phyloP scores from a whole-genome alignment of 2,797 vertebrate species.

The Xenopus petersii region DNA sequence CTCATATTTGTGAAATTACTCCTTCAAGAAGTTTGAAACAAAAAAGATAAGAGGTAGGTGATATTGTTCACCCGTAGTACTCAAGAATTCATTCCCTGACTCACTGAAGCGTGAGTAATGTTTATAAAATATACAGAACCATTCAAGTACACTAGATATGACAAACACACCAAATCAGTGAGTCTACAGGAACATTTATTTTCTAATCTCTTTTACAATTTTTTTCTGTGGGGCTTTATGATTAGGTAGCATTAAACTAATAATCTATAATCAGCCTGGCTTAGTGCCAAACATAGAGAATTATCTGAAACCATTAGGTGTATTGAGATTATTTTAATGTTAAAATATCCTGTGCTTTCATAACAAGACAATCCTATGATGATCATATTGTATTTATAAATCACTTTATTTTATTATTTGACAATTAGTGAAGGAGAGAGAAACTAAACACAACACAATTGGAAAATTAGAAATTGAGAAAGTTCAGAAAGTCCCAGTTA shows the following conservation, averaged over 20 bases:
- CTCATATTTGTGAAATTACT: constrained; percentile 47
- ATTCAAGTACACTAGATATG: constrained; percentile 15
- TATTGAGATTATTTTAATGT: no score
- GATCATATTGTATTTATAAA: no score
- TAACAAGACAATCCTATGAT: no score
- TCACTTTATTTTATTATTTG: no score
- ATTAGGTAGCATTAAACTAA: constrained; percentile 1
- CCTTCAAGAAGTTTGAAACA: constrained; percentile 46
- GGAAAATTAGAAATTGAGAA: no score
- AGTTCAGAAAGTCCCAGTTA: no score
- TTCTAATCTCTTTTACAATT: constrained; percentile 11
- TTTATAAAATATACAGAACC: constrained; percentile 24
- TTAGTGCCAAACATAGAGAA: neutral
- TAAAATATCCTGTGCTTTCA: no score
- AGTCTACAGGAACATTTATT: constrained; percentile 5
- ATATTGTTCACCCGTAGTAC: constrained; percentile 29
- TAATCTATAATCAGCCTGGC: constrained; percentile 3
- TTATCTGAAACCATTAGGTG: neutral
- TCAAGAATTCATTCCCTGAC: constrained; percentile 37
- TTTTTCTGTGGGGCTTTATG: neutral
- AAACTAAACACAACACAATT: no score
- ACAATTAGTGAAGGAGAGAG: no score
- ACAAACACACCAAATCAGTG: constrained; percentile 7
- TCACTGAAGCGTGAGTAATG: constrained; percentile 30
- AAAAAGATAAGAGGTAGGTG: constrained; percentile 38